Conservation (phyloP, 2,888 invertebrate species). For the Pterobdella sp. region DNA sequence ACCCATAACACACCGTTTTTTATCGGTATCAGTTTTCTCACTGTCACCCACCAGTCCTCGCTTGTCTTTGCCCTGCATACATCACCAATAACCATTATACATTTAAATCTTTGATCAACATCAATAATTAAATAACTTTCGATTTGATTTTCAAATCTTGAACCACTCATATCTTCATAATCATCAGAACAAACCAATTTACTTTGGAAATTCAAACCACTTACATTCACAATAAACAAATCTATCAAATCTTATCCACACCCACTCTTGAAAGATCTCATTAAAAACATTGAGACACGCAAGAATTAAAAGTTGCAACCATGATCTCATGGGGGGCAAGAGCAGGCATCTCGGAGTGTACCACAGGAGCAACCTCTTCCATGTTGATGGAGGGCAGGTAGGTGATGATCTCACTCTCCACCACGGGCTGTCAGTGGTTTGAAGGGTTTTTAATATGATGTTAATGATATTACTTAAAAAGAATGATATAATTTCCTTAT, state of each 20-base stretch:
- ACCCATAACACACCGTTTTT: not conserved
- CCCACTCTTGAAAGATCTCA: no score
- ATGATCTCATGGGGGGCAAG: slow-evolving; percentile 86
- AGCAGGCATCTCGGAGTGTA: slow-evolving; percentile 72
- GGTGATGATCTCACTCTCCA: slow-evolving; percentile 79
- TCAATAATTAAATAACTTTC: no score
- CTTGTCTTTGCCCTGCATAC: not conserved
- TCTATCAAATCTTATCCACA: no score
- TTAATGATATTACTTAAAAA: not conserved
- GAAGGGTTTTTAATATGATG: not conserved
- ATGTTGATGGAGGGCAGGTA: slow-evolving; percentile 82
- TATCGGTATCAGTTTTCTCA: slow-evolving; percentile 8
- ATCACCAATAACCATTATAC: no score
- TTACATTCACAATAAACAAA: no score
- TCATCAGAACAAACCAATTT: no score
- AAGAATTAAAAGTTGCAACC: no score
- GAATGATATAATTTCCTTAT: not conserved
- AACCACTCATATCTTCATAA: no score
- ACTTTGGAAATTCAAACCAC: no score
- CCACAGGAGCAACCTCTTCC: slow-evolving; percentile 90
- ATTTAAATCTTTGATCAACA: no score
- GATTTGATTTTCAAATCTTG: no score
- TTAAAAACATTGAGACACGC: no score
- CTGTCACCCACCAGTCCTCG: not conserved
- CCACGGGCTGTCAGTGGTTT: slow-evolving; percentile 58